A percentile compares a stretch with the other conserved stretches of the same genome.
phyloP scores from a whole-genome alignment of 2,888 invertebrate genomes.

The Drosophila fungiperda region DNA sequence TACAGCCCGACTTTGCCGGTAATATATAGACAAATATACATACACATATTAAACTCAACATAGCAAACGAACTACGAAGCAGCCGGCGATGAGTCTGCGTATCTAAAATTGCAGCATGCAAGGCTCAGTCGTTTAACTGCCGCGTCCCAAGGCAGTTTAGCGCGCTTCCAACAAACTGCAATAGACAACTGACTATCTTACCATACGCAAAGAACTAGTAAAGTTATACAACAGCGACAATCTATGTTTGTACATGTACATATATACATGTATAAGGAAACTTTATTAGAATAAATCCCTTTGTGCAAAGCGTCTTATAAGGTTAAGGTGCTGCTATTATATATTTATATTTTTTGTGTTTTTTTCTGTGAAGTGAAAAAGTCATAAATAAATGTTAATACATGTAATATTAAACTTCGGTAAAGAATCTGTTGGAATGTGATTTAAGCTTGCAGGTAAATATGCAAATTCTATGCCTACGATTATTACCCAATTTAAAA shows the following conservation, averaged over 20 bases:
- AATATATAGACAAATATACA: slow-evolving; percentile 25
- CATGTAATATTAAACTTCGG: not conserved
- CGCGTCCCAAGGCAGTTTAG: slow-evolving; percentile 85
- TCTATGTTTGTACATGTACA: slow-evolving; percentile 9
- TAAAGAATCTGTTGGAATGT: not conserved
- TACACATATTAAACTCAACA: slow-evolving; percentile 46
- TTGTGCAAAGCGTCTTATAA: slow-evolving; percentile 4
- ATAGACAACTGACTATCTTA: slow-evolving; percentile 19
- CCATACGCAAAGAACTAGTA: slow-evolving; percentile 2
- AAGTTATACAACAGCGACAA: slow-evolving; percentile 26
- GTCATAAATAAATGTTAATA: not conserved
- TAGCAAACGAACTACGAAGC: slow-evolving; percentile 35
- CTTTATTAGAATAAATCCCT: slow-evolving; percentile 4
- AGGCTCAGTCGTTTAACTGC: slow-evolving; percentile 85
- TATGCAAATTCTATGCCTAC: slow-evolving; percentile 3
- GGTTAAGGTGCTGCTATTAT: slow-evolving; percentile 6
- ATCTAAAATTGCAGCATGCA: slow-evolving; percentile 74
- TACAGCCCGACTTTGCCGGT: slow-evolving; percentile 28
- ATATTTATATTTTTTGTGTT: slow-evolving; percentile 36
- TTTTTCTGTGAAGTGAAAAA: slow-evolving; percentile 57
- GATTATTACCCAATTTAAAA: not conserved
- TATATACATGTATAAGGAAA: not conserved
- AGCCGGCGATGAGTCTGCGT: slow-evolving; percentile 68
- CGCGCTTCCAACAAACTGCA: slow-evolving; percentile 58
- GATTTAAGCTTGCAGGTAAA: slow-evolving; percentile 30